Evolutionary conservation across 2,888 invertebrate species (phyloP).

Genomic region (Calameuta pallipes): DNA sequence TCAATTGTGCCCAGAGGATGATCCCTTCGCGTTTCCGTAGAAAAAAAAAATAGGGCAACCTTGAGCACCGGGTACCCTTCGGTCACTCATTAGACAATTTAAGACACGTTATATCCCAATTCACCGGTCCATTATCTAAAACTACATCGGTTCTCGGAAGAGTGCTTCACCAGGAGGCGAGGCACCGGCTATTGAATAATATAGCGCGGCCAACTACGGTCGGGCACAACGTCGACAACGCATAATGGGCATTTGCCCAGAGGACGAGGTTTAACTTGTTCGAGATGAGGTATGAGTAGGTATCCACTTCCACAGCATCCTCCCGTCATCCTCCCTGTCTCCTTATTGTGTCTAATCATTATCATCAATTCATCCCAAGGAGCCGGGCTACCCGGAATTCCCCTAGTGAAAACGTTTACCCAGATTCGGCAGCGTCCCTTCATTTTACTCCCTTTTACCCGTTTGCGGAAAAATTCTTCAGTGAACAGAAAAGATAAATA

Average conservation of each 20-base stretch:
- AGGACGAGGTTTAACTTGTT: constrained; percentile 37
- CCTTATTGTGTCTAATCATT: not conserved
- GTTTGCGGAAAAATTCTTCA: not conserved
- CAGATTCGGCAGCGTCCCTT: not conserved
- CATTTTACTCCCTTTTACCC: not conserved
- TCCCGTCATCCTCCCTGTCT: not conserved
- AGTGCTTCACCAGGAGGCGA: constrained; percentile 15
- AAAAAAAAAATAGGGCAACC: constrained; percentile 44
- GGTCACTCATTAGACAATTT: constrained; percentile 64
- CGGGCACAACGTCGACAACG: constrained; percentile 45
- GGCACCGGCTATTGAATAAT: constrained; percentile 48
- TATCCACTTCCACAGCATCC: constrained; percentile 1
- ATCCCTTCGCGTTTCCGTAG: constrained; percentile 34
- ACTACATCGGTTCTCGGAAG: constrained; percentile 58
- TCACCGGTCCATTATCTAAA: constrained; percentile 55
- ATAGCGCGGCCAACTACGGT: constrained; percentile 30
- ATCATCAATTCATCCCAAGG: not conserved
- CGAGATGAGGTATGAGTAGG: constrained; percentile 14
- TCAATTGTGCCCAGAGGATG: not conserved
- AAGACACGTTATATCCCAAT: constrained; percentile 63
- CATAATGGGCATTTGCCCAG: constrained; percentile 49
- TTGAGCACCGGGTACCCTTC: constrained; percentile 48
- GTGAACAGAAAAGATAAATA: not conserved
- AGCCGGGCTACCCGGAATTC: not conserved
- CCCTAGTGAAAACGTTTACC: not conserved